phyloP scores from a whole-genome alignment of 2,797 vertebrate genomes.

The Gymnodraco acuticeps region DNA sequence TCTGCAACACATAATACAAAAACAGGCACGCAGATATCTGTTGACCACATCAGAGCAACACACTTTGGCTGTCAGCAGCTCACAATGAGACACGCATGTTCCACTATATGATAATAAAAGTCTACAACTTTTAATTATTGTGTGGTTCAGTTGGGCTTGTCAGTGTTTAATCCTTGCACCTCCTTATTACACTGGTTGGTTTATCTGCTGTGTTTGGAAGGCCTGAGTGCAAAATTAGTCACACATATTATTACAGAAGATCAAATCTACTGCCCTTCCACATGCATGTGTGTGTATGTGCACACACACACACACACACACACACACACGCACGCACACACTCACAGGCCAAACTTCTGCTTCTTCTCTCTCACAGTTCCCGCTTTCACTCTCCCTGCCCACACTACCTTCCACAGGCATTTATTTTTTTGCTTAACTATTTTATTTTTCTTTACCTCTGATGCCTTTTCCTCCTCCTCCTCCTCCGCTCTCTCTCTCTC shows the following conservation, averaged over 20 bases:
- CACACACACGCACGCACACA: constrained; percentile 23
- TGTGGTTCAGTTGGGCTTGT: not conserved
- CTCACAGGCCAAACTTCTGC: constrained; percentile 49
- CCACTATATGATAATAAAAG: not conserved
- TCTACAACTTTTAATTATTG: not conserved
- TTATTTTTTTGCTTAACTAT: constrained; percentile 49
- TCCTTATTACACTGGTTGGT: not conserved
- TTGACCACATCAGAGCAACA: constrained; percentile 43
- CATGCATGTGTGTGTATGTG: not conserved
- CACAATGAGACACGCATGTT: constrained; percentile 1
- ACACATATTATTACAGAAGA: constrained; percentile 50
- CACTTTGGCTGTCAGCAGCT: constrained; percentile 8
- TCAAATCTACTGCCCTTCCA: constrained; percentile 39
- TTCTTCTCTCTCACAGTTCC: constrained; percentile 65
- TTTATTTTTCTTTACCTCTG: constrained; percentile 57
- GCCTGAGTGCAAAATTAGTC: constrained; percentile 50
- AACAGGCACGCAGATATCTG: constrained; percentile 33
- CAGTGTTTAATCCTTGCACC: not conserved
- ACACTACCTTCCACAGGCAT: constrained; percentile 64
- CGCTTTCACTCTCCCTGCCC: constrained; percentile 54
- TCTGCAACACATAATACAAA: constrained; percentile 51
- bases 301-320: constrained; percentile 25
- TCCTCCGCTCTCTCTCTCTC: too few relatives aligned
- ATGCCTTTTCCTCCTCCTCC: constrained; percentile 45
- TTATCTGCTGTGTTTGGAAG: constrained; percentile 43